Conservation (phyloP, 2,888 invertebrate genomes). For the Endotricha flammealis region DNA sequence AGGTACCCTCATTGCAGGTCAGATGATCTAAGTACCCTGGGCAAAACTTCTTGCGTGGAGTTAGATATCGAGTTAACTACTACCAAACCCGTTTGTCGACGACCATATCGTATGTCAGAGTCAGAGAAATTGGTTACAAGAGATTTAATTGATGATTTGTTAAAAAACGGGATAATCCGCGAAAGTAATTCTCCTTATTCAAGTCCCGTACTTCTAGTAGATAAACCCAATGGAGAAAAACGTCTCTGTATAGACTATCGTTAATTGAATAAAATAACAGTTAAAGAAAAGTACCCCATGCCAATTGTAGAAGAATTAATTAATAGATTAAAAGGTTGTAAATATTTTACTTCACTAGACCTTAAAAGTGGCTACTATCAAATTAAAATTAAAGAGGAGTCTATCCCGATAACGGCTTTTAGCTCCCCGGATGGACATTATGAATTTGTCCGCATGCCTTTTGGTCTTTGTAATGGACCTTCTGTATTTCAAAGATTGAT, state of each 20-base stretch:
- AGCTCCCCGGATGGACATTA: constrained; percentile 17
- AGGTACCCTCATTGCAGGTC: constrained; percentile 1
- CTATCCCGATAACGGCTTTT: constrained; percentile 19
- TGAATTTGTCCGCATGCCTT: constrained; percentile 19
- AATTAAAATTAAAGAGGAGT: constrained; percentile 18
- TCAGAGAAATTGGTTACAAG: constrained; percentile 10
- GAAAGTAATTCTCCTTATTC: constrained; percentile 13
- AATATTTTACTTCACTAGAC: constrained; percentile 5
- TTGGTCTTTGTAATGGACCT: constrained; percentile 21
- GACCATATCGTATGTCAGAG: constrained; percentile 20
- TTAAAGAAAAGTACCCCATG: constrained; percentile 28
- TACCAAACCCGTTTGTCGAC: constrained; percentile 15
- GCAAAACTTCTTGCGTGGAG: constrained; percentile 16
- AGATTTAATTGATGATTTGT: constrained; percentile 13
- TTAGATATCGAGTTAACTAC: constrained; percentile 12
- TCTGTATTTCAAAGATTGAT: constrained; percentile 19
- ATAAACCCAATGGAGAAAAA: constrained; percentile 13
- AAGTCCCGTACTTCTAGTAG: constrained; percentile 9
- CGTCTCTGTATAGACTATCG: constrained; percentile 16
- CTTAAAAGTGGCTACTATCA: constrained; percentile 12
- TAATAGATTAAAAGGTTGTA: constrained; percentile 24
- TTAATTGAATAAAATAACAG: constrained; percentile 10
- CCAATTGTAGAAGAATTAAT: constrained; percentile 39
- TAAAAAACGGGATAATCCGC: constrained; percentile 12
- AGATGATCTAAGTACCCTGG: constrained; percentile 14